Evolutionary conservation across 2,888 invertebrate species (phyloP).

Genomic region (Sussaba pulchella): DNA sequence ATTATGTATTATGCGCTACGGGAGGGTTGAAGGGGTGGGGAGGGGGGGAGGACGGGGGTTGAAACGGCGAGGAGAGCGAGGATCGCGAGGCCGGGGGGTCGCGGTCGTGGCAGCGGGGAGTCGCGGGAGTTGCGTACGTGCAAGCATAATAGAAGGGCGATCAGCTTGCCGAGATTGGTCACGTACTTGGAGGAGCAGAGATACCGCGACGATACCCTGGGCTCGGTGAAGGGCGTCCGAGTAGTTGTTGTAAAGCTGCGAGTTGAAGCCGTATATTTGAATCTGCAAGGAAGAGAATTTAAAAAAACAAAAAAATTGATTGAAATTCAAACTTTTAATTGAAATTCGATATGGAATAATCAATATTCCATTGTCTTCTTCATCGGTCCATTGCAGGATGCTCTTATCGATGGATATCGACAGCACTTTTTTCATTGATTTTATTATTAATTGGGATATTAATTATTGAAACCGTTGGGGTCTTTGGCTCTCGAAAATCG

Average conservation of each 20-base stretch:
- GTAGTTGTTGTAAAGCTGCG: slow-evolving; percentile 98
- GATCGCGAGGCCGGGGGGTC: slow-evolving; percentile 1
- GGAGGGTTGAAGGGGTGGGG: slow-evolving; percentile 2
- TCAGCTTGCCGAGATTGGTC: slow-evolving; percentile 71
- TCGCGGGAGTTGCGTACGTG: slow-evolving; percentile 59
- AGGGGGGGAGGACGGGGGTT: not conserved
- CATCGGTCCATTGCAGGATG: not conserved
- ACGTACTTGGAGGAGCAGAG: slow-evolving; percentile 96
- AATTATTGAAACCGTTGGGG: not conserved
- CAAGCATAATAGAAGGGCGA: slow-evolving; percentile 60
- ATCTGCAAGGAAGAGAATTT: slow-evolving; percentile 89
- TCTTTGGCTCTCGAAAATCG: not conserved
- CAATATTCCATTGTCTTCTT: not conserved
- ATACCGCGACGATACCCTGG: slow-evolving; percentile 97
- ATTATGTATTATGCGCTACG: slow-evolving; percentile 41
- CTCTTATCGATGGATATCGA: not conserved
- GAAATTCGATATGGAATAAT: no score
- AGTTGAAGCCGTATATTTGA: slow-evolving; percentile 99
- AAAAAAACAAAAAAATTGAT: slow-evolving; percentile 65
- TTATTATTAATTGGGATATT: not conserved
- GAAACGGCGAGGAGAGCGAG: not conserved
- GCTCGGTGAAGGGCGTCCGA: slow-evolving; percentile 97
- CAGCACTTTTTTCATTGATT: no score
- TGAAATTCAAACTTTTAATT: no score
- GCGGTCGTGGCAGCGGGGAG: slow-evolving; percentile 22